These are phyloP conservation scores for Drosophila grimshawi DNA, from an alignment of 1,140 invertebrate genomes.

Conservation along the genomic window DNA sequence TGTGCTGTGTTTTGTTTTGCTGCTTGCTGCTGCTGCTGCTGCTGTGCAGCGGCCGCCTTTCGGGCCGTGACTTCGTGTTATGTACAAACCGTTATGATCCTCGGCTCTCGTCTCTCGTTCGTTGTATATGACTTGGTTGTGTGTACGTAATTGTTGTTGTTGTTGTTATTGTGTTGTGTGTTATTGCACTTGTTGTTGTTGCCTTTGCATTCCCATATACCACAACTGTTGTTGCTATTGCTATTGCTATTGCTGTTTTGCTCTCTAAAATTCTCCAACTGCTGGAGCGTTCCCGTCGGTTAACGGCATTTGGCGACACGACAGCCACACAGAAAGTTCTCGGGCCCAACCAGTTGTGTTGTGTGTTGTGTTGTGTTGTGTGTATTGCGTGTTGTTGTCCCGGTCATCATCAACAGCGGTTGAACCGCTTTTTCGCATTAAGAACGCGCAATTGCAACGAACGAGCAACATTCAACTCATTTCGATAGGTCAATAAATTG, in stretches of 20 bases:
- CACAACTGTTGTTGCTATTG: constrained; percentile 38
- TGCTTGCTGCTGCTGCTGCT: constrained; percentile 24
- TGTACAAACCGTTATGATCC: constrained; percentile 72
- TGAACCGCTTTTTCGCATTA: background rate
- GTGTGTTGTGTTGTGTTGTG: constrained; percentile 58
- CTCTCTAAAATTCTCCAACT: constrained; percentile 60
- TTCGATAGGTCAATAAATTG: too few species aligned
- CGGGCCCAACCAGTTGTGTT: constrained; percentile 36
- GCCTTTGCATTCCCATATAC: constrained; percentile 37
- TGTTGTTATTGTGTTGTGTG: constrained; percentile 67
- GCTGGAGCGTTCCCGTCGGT: constrained; percentile 46
- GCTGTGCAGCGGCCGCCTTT: constrained; percentile 55
- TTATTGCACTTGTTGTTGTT: constrained; percentile 58
- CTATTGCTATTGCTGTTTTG: constrained; percentile 58
- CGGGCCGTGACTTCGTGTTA: constrained; percentile 78
- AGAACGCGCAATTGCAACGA: background rate
- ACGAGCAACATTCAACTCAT: background rate
- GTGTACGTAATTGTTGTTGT: constrained; percentile 46
- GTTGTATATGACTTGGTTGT: constrained; percentile 55
- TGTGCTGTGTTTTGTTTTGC: constrained; percentile 83
- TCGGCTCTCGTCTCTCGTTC: constrained; percentile 75
- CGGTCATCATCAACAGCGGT: constrained; percentile 28
- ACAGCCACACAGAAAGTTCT: constrained; percentile 51
- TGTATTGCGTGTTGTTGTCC: constrained; percentile 52
- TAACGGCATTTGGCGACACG: constrained; percentile 62